phyloP scores from a whole-genome alignment of 2,888 invertebrate genomes.

The Leucophenga montana region DNA sequence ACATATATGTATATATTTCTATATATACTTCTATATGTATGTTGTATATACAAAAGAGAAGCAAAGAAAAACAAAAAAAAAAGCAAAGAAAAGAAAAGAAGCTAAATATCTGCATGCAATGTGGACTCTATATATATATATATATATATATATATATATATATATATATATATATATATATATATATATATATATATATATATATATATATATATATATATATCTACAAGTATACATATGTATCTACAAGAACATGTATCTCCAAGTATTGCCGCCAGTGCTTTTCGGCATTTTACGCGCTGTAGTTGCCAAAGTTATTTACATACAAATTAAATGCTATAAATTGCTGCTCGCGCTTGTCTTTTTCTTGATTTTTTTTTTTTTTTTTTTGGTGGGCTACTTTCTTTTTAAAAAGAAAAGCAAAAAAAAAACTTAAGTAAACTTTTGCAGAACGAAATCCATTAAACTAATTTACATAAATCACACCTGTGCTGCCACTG shows the following conservation, averaged over 20 bases:
- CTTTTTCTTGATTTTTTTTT: background rate
- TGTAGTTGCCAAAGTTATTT: constrained; percentile 46
- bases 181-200: too few relatives aligned
- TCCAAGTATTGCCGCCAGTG: background rate
- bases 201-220: too few relatives aligned
- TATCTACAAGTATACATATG: too few relatives aligned
- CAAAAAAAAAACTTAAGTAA: constrained; percentile 24
- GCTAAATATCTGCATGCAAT: constrained; percentile 11
- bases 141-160: too few relatives aligned
- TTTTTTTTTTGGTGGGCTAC: constrained; percentile 10
- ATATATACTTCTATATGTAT: background rate
- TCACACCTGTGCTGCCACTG: constrained; percentile 27
- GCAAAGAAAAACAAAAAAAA: too few relatives aligned
- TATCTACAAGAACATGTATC: constrained; percentile 27
- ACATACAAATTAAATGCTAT: constrained; percentile 45
- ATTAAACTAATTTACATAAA: constrained; percentile 3
- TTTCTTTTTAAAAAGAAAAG: constrained; percentile 40
- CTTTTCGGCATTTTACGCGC: constrained; percentile 24
- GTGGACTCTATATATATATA: too few relatives aligned
- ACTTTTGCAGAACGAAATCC: too few relatives aligned
- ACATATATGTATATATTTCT: background rate
- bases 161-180: too few relatives aligned
- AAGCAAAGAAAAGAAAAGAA: too few relatives aligned
- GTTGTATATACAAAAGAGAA: too few relatives aligned
- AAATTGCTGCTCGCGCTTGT: constrained; percentile 22